Conservation (phyloP, 2,888 invertebrate genomes). For the Papilio elwesi region DNA sequence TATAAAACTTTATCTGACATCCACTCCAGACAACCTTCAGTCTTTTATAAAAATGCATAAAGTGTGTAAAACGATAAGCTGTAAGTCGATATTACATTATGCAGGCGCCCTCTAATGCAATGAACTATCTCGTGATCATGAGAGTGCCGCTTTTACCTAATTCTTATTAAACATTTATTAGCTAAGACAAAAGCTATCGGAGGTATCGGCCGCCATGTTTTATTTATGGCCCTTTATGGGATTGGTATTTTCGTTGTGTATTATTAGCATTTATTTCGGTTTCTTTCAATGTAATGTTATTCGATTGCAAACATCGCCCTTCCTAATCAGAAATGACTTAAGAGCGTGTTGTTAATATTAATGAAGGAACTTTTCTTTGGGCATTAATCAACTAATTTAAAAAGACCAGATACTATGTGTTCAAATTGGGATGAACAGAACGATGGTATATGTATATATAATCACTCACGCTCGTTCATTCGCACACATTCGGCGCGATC, state of each 20-base stretch:
- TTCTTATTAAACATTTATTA: slow-evolving; percentile 84
- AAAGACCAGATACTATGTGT: not conserved
- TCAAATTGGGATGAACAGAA: not conserved
- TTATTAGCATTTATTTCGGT: slow-evolving; percentile 44
- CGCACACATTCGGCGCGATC: too few species aligned
- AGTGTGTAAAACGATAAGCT: slow-evolving; percentile 50
- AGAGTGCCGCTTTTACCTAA: slow-evolving; percentile 77
- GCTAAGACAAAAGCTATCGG: slow-evolving; percentile 79
- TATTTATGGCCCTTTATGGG: slow-evolving; percentile 79
- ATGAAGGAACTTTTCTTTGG: slow-evolving; percentile 22
- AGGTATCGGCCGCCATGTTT: slow-evolving; percentile 74
- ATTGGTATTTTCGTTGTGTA: slow-evolving; percentile 68
- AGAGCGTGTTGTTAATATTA: slow-evolving; percentile 31
- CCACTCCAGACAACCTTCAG: slow-evolving; percentile 8
- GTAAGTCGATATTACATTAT: slow-evolving; percentile 71
- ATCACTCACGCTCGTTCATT: not conserved
- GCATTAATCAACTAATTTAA: not conserved
- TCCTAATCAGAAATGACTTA: slow-evolving; percentile 36
- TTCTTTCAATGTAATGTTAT: slow-evolving; percentile 36
- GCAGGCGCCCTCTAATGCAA: slow-evolving; percentile 75
- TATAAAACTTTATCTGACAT: slow-evolving; percentile 5
- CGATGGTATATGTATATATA: not conserved
- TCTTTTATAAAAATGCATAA: slow-evolving; percentile 48
- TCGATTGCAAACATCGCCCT: slow-evolving; percentile 21
- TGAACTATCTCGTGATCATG: slow-evolving; percentile 59